phyloP scores from a whole-genome alignment of 2,888 invertebrate species.

The Hofmannophila pseudospretella region DNA sequence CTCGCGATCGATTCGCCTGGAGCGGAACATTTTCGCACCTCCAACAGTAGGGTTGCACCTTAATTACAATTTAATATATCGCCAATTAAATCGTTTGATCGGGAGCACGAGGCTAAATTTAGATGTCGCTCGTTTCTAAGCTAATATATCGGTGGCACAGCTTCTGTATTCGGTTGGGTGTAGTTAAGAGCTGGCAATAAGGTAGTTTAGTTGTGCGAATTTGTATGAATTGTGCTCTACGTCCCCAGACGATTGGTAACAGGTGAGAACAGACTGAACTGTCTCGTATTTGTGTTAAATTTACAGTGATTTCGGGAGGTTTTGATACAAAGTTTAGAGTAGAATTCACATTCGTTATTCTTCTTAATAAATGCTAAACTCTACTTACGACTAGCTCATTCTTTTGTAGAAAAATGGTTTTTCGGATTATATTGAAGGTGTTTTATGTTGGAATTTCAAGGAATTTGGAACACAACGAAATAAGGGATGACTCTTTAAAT shows the following conservation, averaged over 20 bases:
- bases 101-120: slow-evolving; percentile 42
- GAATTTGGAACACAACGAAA: too few relatives aligned
- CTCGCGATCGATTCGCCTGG: slow-evolving; percentile 30
- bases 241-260: slow-evolving; percentile 1
- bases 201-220: background rate
- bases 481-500: too few relatives aligned
- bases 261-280: slow-evolving; percentile 1
- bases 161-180: slow-evolving; percentile 37
- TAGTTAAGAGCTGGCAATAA: slow-evolving; percentile 32
- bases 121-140: slow-evolving; percentile 19
- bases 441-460: too few relatives aligned
- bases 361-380: too few relatives aligned
- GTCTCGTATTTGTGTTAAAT: background rate
- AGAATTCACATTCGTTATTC: too few relatives aligned
- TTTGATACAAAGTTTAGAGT: too few relatives aligned
- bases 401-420: too few relatives aligned
- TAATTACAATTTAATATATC: slow-evolving; percentile 76
- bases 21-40: slow-evolving; percentile 55
- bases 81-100: slow-evolving; percentile 70
- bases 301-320: too few relatives aligned
- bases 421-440: too few relatives aligned
- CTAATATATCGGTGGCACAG: slow-evolving; percentile 15
- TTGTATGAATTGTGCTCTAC: background rate
- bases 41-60: slow-evolving; percentile 52
- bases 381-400: too few relatives aligned